These are phyloP conservation scores for Ia io DNA, from an alignment of 2,113 vertebrate species.

Conservation along the genomic window DNA sequence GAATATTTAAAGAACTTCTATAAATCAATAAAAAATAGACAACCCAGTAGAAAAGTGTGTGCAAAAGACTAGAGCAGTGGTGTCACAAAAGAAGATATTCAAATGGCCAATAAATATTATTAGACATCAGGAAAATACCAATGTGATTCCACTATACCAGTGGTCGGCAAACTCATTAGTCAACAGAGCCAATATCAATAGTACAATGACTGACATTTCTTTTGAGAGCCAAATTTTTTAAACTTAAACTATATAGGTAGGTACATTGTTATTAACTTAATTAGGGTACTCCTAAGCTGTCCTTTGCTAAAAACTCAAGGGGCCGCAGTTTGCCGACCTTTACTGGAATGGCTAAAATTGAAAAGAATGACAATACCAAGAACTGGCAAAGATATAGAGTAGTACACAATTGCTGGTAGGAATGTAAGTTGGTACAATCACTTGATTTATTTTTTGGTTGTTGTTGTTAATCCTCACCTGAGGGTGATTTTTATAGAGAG, in stretches of 20 bases:
- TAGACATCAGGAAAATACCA: neutral
- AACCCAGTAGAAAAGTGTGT: neutral
- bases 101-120: neutral
- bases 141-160: neutral
- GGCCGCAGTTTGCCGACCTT: neutral
- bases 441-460: no score
- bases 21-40: neutral
- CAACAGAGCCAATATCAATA: no score
- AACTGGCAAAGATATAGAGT: neutral
- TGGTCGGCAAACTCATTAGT: no score
- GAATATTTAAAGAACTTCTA: neutral
- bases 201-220: no score
- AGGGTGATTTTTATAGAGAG: no score
- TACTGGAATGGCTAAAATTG: neutral
- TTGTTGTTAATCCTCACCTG: no score
- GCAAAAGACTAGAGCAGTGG: neutral
- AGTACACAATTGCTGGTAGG: neutral
- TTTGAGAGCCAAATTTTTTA: no score
- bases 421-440: neutral
- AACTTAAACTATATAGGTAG: no score
- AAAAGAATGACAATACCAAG: neutral
- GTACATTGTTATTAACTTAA: no score
- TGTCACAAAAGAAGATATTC: neutral
- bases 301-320: no score
- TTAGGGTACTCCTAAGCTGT: no score